A percentile compares a stretch with the other conserved stretches of the same genome.
These are phyloP conservation scores for Mirounga angustirostris DNA, from an alignment of 2,113 vertebrate genomes.

Conservation along the genomic window DNA sequence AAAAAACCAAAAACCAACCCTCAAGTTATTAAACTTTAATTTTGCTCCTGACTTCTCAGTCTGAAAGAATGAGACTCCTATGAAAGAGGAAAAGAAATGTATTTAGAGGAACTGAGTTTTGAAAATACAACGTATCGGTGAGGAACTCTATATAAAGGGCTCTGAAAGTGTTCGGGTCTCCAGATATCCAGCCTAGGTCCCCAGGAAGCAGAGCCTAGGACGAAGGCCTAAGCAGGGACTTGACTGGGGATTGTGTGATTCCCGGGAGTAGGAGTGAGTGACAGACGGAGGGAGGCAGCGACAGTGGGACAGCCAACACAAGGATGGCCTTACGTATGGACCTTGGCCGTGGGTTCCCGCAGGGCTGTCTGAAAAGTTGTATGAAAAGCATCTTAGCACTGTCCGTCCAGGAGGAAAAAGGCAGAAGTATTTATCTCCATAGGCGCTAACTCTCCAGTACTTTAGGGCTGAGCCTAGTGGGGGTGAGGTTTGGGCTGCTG, in stretches of 20 bases:
- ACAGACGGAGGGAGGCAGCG: background rate
- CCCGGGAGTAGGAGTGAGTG: background rate
- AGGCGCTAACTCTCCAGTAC: background rate
- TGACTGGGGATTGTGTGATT: background rate
- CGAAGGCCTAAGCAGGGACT: background rate
- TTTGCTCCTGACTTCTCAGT: slow-evolving; percentile 20
- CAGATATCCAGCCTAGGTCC: background rate
- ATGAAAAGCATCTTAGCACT: background rate
- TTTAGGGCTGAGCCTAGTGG: background rate
- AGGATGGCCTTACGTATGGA: background rate
- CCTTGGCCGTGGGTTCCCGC: background rate
- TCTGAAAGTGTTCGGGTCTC: background rate
- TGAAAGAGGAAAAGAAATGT: slow-evolving; percentile 5
- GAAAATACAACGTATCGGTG: slow-evolving; percentile 12
- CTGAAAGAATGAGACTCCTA: background rate
- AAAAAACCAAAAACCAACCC: background rate
- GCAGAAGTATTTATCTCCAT: background rate
- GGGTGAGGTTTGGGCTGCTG: background rate
- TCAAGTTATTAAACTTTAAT: background rate
- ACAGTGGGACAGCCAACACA: background rate
- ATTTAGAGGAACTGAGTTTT: slow-evolving; percentile 40
- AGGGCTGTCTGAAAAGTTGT: background rate
- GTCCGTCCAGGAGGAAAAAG: background rate
- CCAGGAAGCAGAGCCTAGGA: background rate
- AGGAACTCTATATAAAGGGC: background rate